Percentiles rank a stretch among this genome's conserved stretches.
Conservation (phyloP, 2,113 vertebrate species). For the Hypanus sabinus region DNA sequence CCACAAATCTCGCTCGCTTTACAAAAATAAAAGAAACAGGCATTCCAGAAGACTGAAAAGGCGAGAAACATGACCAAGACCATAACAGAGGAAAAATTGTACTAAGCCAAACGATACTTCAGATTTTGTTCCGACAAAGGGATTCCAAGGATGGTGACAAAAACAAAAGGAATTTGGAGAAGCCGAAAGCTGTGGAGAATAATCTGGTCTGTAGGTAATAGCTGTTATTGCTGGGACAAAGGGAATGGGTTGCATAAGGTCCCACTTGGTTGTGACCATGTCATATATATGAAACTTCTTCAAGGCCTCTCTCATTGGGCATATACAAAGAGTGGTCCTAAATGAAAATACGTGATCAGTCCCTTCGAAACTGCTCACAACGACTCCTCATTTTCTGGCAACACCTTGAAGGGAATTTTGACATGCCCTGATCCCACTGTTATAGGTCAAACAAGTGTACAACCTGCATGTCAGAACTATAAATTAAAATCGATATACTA, state of each 20-base stretch:
- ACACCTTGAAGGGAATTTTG: too few relatives aligned
- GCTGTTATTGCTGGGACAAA: background rate
- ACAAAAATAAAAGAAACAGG: too few relatives aligned
- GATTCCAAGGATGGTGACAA: background rate
- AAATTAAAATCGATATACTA: slow-evolving; percentile 48
- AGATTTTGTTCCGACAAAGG: too few relatives aligned
- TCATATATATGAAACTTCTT: background rate
- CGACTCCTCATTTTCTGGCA: too few relatives aligned
- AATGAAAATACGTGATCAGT: too few relatives aligned
- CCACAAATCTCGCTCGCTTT: too few relatives aligned
- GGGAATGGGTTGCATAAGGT: background rate
- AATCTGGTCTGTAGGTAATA: background rate
- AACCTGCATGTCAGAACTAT: background rate
- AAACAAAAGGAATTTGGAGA: background rate
- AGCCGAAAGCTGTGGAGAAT: background rate
- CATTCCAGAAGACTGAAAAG: too few relatives aligned
- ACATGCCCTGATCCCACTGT: background rate
- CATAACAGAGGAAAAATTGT: too few relatives aligned
- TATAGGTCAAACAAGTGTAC: too few relatives aligned
- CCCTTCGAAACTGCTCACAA: too few relatives aligned
- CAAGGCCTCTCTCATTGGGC: background rate
- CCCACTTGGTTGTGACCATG: background rate
- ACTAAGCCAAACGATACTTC: too few relatives aligned
- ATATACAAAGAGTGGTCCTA: background rate
- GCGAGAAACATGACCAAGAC: too few relatives aligned